Evolutionary conservation across 2,888 invertebrate genomes (phyloP).

Genomic region (Pseudococcus longispinus): DNA sequence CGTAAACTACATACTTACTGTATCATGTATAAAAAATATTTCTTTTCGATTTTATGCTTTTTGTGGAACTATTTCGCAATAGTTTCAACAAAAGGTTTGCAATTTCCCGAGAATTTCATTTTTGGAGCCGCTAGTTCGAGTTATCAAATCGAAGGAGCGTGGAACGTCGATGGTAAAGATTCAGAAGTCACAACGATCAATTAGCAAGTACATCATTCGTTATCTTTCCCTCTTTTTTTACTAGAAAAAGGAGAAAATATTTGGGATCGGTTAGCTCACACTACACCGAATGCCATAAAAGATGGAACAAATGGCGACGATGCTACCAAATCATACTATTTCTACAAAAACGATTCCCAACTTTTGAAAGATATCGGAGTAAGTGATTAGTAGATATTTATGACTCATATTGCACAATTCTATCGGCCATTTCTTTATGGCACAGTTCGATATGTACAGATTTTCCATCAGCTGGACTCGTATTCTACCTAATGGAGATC

Average conservation of each 20-base stretch:
- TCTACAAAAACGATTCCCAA: slow-evolving; percentile 68
- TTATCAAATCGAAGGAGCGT: slow-evolving; percentile 67
- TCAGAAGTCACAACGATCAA: background rate
- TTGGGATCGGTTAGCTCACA: slow-evolving; percentile 73
- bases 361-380: slow-evolving; percentile 62
- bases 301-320: slow-evolving; percentile 70
- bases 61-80: background rate
- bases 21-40: background rate
- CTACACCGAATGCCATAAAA: slow-evolving; percentile 65
- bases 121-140: slow-evolving; percentile 71
- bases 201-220: background rate
- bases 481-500: slow-evolving; percentile 63
- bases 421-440: background rate
- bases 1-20: background rate
- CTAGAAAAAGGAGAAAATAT: slow-evolving; percentile 72
- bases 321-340: slow-evolving; percentile 73
- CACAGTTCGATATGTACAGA: slow-evolving; percentile 59
- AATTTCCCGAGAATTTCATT: slow-evolving; percentile 68
- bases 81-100: background rate
- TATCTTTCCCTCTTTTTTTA: slow-evolving; percentile 43
- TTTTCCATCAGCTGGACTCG: slow-evolving; percentile 64
- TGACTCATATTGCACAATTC: background rate
- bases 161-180: slow-evolving; percentile 64
- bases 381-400: slow-evolving; percentile 61
- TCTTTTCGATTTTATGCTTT: background rate